These are phyloP conservation scores for Hippopotamus amphibius DNA, from an alignment of 2,113 vertebrate species.

Conservation along the genomic window DNA sequence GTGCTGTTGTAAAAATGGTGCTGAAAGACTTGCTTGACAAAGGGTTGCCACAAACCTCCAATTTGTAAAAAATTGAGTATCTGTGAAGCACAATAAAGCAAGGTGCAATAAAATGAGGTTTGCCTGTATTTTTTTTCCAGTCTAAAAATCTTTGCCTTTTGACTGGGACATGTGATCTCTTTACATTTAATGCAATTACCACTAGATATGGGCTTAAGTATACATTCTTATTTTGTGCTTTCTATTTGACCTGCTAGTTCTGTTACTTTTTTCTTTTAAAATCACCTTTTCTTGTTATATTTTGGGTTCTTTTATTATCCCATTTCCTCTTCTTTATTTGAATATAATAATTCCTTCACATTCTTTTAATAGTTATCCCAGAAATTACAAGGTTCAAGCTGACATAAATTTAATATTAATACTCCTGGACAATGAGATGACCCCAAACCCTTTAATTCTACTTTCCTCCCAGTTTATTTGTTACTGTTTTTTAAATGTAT, in stretches of 20 bases:
- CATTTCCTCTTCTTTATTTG: not conserved
- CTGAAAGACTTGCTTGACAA: not conserved
- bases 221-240: not conserved
- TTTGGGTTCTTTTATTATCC: not conserved
- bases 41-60: not conserved
- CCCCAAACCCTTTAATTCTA: not conserved
- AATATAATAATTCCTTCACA: not conserved
- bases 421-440: not conserved
- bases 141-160: not conserved
- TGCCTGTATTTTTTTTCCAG: not conserved
- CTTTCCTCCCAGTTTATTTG: not conserved
- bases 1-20: not conserved
- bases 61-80: not conserved
- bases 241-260: not conserved
- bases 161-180: not conserved
- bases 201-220: conserved; percentile 16
- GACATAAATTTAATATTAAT: conserved; percentile 14
- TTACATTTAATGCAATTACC: not conserved
- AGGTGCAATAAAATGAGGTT: not conserved
- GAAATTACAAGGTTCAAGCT: conserved; percentile 1
- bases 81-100: not conserved
- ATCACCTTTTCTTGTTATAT: not conserved
- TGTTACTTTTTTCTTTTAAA: not conserved
- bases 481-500: not conserved
- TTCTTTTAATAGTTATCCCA: not conserved